Evolutionary conservation across 2,888 invertebrate genomes (phyloP), one percentile per base, ranked within the genome.

Genomic region (Cheilosia pagana): DNA sequence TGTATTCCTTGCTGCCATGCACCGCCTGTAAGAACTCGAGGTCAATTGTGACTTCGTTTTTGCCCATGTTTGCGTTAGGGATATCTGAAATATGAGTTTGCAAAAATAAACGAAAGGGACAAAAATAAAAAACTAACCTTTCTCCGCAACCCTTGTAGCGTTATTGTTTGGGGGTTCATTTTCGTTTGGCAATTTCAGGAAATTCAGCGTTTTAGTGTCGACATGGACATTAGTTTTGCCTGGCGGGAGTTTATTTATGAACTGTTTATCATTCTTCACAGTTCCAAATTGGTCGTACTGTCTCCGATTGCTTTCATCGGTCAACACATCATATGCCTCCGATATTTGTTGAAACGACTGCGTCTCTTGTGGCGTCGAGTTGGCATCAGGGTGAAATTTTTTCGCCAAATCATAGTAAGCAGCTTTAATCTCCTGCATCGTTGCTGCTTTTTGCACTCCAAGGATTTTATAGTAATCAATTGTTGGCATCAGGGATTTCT

Each of bases 271-370:
- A 25, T 39, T 52, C 8, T 87, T 87, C 0, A 90, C 88, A 12
- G 87, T 86, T 0, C 91, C 91, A 53, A 88, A 74, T 65, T 89
- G 88, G 72, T 91, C 91, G 62, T 91, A 91, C 59, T 91, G 90
- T 90, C 95, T 95, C 76, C 98, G 94, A 92, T 98, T 98, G 0
- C 93, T 93, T 23, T 97, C 97, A 93, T 99, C 99, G 7, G 90
- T 91, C 7, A 92, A 86, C 31, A 99, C 97, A 93, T 99, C 98
- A 92, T 99, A 99, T 0, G 99, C 99, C 93, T 99, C 99, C 0
- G 98, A 98, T 5, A 99, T 98, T 91, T 98, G 97, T 91, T 99
- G 98, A 85, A 91, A 91, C 45, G 89, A 89, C 28, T 90, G 89
- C 3, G 90, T 82, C 35, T 90, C 88, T 48, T 88, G 87, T 35